These are phyloP conservation scores for Tachycineta bicolor DNA, from an alignment of 2,113 vertebrate genomes.

Conservation along the genomic window DNA sequence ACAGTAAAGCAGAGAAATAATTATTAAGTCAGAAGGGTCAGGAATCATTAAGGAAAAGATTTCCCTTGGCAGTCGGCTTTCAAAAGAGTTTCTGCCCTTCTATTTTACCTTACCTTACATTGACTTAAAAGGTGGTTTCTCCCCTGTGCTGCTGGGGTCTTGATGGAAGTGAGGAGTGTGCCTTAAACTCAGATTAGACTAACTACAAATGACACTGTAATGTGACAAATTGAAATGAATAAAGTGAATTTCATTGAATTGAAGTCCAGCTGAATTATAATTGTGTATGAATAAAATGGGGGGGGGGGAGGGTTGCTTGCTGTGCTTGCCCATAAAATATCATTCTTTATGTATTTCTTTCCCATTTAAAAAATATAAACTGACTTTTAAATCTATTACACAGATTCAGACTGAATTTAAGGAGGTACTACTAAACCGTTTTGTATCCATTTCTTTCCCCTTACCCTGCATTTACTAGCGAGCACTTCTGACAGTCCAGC, in stretches of 20 bases:
- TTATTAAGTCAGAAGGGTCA: not conserved
- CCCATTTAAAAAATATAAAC: not conserved
- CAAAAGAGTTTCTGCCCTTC: not conserved
- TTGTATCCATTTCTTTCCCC: not conserved
- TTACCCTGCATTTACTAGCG: not conserved
- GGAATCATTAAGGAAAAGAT: not conserved
- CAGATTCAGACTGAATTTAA: not conserved
- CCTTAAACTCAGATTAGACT: not conserved
- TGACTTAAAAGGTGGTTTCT: not conserved
- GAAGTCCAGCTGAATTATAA: not conserved
- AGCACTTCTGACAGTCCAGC: not conserved
- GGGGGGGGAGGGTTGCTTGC: not conserved
- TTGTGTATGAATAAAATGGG: rapidly evolving
- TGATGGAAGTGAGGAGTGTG: not conserved
- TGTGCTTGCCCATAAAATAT: not conserved
- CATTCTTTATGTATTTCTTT: not conserved
- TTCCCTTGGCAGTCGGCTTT: not conserved
- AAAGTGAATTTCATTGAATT: not conserved
- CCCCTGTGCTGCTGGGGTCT: not conserved
- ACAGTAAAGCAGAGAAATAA: not conserved
- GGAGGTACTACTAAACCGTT: not conserved
- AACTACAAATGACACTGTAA: not conserved
- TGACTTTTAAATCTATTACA: not conserved
- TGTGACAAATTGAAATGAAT: not conserved
- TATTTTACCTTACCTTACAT: not conserved